Percentiles rank a stretch among this genome's conserved stretches.
These are phyloP conservation scores for Mastacembelus armatus DNA, from an alignment of 2,797 vertebrate genomes.

Conservation along the genomic window DNA sequence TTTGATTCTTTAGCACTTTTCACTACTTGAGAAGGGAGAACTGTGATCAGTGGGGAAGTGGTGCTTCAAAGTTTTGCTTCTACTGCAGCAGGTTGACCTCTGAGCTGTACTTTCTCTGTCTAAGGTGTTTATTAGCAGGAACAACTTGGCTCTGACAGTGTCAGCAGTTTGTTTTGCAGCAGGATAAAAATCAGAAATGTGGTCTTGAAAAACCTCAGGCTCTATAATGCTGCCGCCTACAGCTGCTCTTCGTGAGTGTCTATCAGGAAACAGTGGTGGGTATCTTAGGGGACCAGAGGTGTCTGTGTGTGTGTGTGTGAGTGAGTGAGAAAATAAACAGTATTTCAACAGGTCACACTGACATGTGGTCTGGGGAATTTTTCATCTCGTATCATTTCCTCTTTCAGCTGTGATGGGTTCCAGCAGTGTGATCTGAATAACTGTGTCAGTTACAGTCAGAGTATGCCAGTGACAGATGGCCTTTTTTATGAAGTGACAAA, in stretches of 20 bases:
- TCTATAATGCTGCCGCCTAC: background rate
- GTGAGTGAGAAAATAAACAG: constrained; percentile 20
- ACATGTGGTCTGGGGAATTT: background rate
- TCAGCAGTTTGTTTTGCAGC: constrained; percentile 21
- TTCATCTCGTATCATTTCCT: constrained; percentile 1
- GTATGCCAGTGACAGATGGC: background rate
- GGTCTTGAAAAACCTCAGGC: constrained; percentile 6
- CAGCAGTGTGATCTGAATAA: background rate
- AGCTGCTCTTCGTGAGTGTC: no score
- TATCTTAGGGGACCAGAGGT: no score
- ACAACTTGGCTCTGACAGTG: no score
- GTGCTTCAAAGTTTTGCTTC: constrained; percentile 1
- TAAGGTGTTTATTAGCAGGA: no score
- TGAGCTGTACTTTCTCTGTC: background rate
- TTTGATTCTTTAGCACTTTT: no score
- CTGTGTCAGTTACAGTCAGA: background rate
- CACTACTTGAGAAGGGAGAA: background rate
- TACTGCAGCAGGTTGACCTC: constrained; percentile 28
- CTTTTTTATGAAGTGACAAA: background rate
- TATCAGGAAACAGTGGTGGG: no score
- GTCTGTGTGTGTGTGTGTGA: constrained; percentile 13
- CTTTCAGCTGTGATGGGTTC: background rate
- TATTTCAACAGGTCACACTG: background rate
- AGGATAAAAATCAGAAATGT: constrained; percentile 25
- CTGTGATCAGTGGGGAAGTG: background rate